Conservation (phyloP, 2,113 vertebrate species). For the Camelus dromedarius region DNA sequence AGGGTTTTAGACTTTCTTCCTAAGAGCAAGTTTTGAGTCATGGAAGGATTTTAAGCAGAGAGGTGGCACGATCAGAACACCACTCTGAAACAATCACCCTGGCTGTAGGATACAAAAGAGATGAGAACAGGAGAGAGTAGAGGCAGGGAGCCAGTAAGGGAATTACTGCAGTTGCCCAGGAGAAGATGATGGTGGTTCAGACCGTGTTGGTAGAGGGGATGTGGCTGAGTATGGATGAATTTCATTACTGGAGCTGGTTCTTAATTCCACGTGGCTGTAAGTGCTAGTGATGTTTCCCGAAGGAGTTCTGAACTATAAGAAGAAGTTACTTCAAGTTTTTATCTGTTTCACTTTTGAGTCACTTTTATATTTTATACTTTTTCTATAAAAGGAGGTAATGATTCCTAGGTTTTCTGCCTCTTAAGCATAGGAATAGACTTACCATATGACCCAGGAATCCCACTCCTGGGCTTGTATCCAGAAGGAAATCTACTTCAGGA, state of each 20-base stretch:
- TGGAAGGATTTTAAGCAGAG: neutral
- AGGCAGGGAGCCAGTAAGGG: neutral
- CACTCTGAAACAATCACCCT: neutral
- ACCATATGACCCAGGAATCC: too few species aligned
- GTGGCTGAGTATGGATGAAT: neutral
- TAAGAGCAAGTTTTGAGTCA: neutral
- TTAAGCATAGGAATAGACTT: neutral
- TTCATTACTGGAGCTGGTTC: neutral
- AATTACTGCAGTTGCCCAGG: neutral
- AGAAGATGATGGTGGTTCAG: neutral
- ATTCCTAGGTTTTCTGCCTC: neutral
- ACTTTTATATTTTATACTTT: neutral
- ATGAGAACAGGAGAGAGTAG: neutral
- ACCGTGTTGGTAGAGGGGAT: neutral
- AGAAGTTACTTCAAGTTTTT: neutral
- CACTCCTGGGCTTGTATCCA: too few species aligned
- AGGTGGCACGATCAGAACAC: neutral
- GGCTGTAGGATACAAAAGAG: neutral
- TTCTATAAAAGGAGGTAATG: neutral
- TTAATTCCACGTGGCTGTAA: neutral
- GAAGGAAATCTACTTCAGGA: too few species aligned
- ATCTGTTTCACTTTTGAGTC: slow-evolving; percentile 21
- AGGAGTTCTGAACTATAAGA: neutral
- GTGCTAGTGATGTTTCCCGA: neutral
- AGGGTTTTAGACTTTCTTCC: neutral